A percentile compares a stretch with the other conserved stretches of the same genome.
Conservation (phyloP, 2,797 vertebrate genomes). For the Harpagifer antarcticus region DNA sequence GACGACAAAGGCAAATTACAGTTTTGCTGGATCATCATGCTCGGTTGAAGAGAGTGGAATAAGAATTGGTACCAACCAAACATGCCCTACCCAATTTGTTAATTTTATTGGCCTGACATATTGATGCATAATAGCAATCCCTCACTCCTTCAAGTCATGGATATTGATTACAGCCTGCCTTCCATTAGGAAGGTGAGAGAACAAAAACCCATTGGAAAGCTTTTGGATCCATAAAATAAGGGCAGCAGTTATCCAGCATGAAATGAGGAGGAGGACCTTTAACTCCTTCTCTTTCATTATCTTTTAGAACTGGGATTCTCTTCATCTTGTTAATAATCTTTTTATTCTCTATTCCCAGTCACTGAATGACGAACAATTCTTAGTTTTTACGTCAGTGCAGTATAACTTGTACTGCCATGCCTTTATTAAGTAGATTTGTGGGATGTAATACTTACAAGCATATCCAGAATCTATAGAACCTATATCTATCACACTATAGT, state of each 20-base stretch:
- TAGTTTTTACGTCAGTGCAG: neutral
- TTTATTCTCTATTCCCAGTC: conserved; percentile 5
- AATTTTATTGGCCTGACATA: conserved; percentile 55
- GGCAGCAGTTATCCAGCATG: conserved; percentile 47
- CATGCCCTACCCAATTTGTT: conserved; percentile 35
- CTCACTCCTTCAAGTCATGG: conserved; percentile 50
- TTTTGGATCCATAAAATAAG: conserved; percentile 56
- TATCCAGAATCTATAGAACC: neutral
- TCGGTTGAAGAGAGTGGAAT: conserved; percentile 11
- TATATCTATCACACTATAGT: neutral
- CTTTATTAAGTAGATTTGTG: conserved; percentile 23
- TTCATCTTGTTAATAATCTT: conserved; percentile 19
- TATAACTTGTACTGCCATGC: neutral
- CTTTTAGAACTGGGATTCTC: neutral
- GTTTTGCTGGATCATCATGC: conserved; percentile 24
- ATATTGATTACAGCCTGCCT: conserved; percentile 47
- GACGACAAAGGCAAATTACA: conserved; percentile 25
- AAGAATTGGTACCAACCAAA: conserved; percentile 42
- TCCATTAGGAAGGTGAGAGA: conserved; percentile 47
- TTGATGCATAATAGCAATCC: conserved; percentile 56
- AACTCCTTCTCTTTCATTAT: conserved; percentile 41
- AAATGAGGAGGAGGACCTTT: conserved; percentile 49
- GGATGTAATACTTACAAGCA: conserved; percentile 11
- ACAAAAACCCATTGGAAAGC: conserved; percentile 52
- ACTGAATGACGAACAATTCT: conserved; percentile 7